A percentile compares a stretch with the other conserved stretches of the same genome.
Evolutionary conservation across 2,113 vertebrate species (phyloP).

Genomic region (Capreolus pygargus): DNA sequence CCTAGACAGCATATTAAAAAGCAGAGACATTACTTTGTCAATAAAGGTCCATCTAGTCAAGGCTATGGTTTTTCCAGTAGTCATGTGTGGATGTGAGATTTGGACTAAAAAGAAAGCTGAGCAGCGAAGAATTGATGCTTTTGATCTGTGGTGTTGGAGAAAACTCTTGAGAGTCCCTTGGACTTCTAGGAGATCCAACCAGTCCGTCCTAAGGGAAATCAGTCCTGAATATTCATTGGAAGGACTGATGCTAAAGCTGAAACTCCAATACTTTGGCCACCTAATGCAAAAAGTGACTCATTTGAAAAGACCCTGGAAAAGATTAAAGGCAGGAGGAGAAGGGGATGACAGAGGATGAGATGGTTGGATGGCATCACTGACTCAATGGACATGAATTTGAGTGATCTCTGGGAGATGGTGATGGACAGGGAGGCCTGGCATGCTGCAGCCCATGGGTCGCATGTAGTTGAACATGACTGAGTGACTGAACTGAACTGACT

Average conservation of each 20-base stretch:
- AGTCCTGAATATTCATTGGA: not conserved
- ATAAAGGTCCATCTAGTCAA: not conserved
- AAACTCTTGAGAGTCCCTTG: not conserved
- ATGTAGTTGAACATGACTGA: not conserved
- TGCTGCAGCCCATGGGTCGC: accelerated
- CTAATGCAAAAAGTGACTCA: not conserved
- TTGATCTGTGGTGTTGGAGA: not conserved
- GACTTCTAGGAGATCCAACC: not conserved
- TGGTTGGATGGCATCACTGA: not conserved
- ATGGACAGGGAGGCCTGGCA: not conserved
- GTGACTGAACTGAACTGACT: not conserved
- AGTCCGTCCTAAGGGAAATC: not conserved
- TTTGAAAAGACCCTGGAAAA: not conserved
- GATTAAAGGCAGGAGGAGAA: not conserved
- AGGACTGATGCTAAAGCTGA: not conserved
- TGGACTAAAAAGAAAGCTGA: not conserved
- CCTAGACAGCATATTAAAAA: not conserved
- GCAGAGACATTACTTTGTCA: not conserved
- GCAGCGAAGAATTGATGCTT: not conserved
- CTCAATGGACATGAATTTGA: not conserved
- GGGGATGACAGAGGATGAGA: not conserved
- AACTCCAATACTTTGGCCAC: not conserved
- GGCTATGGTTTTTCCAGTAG: not conserved
- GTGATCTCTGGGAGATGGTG: not conserved
- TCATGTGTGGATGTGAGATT: not conserved